These are phyloP conservation scores for Electrona antarctica DNA, from an alignment of 2,113 vertebrate genomes.

Conservation along the genomic window DNA sequence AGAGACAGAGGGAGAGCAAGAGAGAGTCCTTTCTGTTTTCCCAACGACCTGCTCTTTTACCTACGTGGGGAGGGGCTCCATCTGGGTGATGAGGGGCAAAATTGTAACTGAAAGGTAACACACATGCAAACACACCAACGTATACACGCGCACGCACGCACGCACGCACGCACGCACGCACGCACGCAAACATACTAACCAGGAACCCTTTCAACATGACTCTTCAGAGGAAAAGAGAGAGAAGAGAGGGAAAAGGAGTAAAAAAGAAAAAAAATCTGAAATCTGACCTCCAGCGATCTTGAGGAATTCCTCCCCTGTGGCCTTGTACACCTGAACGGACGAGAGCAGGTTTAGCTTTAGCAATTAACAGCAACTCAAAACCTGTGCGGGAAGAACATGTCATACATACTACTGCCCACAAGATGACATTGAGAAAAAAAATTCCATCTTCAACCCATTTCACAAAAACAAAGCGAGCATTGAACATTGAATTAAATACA, in stretches of 20 bases:
- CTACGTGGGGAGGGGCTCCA: constrained; percentile 30
- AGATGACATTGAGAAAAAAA: not conserved
- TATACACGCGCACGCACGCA: no score
- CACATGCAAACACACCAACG: no score
- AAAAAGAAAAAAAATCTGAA: constrained; percentile 16
- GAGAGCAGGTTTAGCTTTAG: constrained; percentile 26
- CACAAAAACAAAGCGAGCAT: not conserved
- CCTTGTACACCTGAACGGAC: constrained; percentile 90
- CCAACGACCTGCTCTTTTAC: constrained; percentile 48
- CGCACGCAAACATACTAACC: constrained; percentile 10
- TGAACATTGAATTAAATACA: no score
- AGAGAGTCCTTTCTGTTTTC: constrained; percentile 38
- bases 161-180: no score
- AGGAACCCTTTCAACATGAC: constrained; percentile 43
- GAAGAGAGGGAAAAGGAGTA: not conserved
- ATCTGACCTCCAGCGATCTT: constrained; percentile 97
- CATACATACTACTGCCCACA: not conserved
- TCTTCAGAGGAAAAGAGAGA: constrained; percentile 24
- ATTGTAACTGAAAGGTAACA: not conserved
- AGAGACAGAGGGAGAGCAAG: not conserved
- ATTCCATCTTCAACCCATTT: not conserved
- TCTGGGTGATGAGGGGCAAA: constrained; percentile 5
- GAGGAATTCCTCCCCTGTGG: constrained; percentile 94
- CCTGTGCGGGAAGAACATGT: not conserved
- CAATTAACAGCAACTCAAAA: not conserved